Evolutionary conservation across 2,113 vertebrate species (phyloP).

Genomic region (Chaenogobius annularis): DNA sequence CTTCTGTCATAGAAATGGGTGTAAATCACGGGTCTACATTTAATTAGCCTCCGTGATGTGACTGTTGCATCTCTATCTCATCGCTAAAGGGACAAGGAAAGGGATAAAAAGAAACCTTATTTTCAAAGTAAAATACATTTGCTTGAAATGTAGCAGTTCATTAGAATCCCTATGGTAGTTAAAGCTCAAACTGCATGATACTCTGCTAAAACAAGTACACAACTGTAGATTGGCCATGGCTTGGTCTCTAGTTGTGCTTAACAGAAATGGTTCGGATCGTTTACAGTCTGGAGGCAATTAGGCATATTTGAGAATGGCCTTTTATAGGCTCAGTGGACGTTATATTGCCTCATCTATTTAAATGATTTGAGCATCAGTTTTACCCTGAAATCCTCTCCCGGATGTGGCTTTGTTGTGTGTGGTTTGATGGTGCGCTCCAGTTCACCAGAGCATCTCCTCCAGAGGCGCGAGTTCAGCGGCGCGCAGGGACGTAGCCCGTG

Average conservation of each 20-base stretch:
- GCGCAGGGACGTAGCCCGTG: not conserved
- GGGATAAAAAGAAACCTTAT: not conserved
- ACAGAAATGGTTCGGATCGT: too few species aligned
- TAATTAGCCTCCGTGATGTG: not conserved
- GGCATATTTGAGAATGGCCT: not conserved
- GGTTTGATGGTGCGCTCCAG: slow-evolving; percentile 16
- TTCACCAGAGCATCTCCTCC: slow-evolving; percentile 35
- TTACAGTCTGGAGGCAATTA: too few species aligned
- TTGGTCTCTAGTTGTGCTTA: not conserved
- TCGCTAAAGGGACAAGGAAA: not conserved
- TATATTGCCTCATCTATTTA: not conserved
- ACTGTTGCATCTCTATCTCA: not conserved
- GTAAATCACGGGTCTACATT: not conserved
- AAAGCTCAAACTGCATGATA: not conserved
- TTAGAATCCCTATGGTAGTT: not conserved
- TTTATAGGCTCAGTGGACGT: not conserved
- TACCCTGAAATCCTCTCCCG: slow-evolving; percentile 12
- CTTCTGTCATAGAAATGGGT: not conserved
- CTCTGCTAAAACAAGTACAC: not conserved
- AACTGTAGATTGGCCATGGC: not conserved
- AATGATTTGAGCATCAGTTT: not conserved
- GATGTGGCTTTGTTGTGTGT: not conserved
- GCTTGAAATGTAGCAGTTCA: not conserved
- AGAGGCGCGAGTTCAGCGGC: slow-evolving; percentile 45
- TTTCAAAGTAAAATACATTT: slow-evolving; percentile 1